Evolutionary conservation across 2,888 invertebrate species (phyloP), one percentile per base, ranked within the genome.

Genomic region (Tenthredo amoena): DNA sequence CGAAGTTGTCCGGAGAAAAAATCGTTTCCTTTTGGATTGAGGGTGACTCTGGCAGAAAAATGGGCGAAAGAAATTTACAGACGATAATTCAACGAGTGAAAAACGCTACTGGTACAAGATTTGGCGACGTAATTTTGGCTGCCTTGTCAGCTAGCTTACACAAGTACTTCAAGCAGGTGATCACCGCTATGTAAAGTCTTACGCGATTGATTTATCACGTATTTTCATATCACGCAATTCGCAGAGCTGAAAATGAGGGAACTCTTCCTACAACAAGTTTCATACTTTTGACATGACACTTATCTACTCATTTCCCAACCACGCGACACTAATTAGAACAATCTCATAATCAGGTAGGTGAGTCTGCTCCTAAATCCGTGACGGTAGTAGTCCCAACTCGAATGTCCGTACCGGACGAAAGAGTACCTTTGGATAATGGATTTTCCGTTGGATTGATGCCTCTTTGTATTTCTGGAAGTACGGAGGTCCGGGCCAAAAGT

Each of bases 391-490:
- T 93, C 34, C 93, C 93, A 31, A 88, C 88, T 15, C 89, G 92
- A 84, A 90, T 93, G 87, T 87, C 90, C 9, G 77, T 86, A 26
- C 86, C 88, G 21, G 86, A 86, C 58, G 86, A 89, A 58, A 87
- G 90, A 37, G 87, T 92, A 47, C 90, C 89, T 50, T 87, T 95
- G 62, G 92, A 93, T 84, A 95, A 95, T 87, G 93, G 94, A 86
- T 95, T 95, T 88, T 94, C 94, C 9, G 94, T 95, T 12, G 94
- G 94, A 2, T 91, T 95, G 86, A 87, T 95, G 82, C 93, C 94
- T 85, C 90, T 95, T 0, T 94, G 95, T 7, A 90, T 95, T 10
- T 88, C 88, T 7, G 90, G 84, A 26, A 86, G 85, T 71, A 21
- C 34, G 26, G 72, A 84, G 0, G 10, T 26, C 0, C 85, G 88